Conservation (phyloP, 2,888 invertebrate species). For the Sylvicola cinctus region DNA sequence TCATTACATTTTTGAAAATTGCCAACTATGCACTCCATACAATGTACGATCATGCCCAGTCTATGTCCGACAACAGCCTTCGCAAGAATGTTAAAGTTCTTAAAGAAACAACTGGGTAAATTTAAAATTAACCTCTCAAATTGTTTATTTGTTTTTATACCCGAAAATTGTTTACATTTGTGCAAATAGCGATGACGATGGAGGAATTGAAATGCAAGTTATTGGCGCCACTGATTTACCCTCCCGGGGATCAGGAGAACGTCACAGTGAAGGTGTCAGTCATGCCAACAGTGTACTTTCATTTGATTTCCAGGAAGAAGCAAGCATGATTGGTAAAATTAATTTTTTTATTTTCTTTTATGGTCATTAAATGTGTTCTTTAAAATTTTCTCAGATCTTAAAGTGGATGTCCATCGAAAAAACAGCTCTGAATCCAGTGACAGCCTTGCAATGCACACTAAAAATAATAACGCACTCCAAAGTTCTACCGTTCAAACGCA, state of each 20-base stretch:
- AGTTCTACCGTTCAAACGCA: constrained; percentile 19
- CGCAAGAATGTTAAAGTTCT: constrained; percentile 28
- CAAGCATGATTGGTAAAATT: constrained; percentile 41
- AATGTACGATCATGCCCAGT: constrained; percentile 86
- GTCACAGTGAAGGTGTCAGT: constrained; percentile 25
- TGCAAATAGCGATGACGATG: constrained; percentile 45
- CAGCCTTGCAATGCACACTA: constrained; percentile 36
- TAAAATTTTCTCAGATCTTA: too few relatives aligned
- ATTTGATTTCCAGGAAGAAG: constrained; percentile 20
- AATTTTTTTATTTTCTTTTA: constrained; percentile 5
- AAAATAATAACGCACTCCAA: constrained; percentile 26
- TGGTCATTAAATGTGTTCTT: too few relatives aligned
- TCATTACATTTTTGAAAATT: constrained; percentile 68
- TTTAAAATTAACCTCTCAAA: constrained; percentile 17
- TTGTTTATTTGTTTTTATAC: constrained; percentile 2
- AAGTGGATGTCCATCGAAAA: constrained; percentile 83
- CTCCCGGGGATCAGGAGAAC: constrained; percentile 40
- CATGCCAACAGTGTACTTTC: constrained; percentile 25
- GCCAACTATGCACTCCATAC: constrained; percentile 78
- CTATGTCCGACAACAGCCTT: constrained; percentile 33
- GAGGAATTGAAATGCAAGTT: constrained; percentile 67
- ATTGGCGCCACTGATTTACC: constrained; percentile 36
- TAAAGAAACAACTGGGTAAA: constrained; percentile 25
- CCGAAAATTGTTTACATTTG: constrained; percentile 5
- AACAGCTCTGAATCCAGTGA: constrained; percentile 77